Base-by-base conservation (phyloP, 2,888 invertebrate species). In the Phytoseiulus persimilis region DNA sequence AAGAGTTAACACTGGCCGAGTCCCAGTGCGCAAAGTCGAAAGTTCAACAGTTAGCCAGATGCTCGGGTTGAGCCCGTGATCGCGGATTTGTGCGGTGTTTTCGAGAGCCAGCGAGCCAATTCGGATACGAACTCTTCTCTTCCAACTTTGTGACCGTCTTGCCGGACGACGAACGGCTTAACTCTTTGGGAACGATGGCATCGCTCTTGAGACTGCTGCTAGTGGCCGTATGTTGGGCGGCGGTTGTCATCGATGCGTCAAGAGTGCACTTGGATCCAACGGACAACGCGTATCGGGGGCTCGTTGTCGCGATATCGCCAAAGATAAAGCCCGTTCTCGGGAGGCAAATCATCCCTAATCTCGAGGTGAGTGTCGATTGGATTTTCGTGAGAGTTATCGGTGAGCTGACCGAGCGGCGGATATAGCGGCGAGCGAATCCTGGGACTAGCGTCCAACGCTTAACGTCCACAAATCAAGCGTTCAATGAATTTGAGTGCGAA, bases 221-320 rank as follows among this genome's bases (percentile, higher is more conserved):
- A 28, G 65, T 65, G 65, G 28, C 65, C 65, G 65, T 65, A 65
- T 65, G 65, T 65, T 65, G 65, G 5, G 5, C 65, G 18, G 65
- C 65, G 28, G 65, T 65, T 65, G 65, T 65, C 65, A 65, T 65
- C 65, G 65, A 23, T 87, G 32, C 32, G n/a, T 87, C 87, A 5
- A 33, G 87, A 0, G 87, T 87, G 87, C 33, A 87, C 87, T 33
- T 87, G 39, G 87, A 87, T 32, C 33, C 87, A 39, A 87, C n/a
- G 11, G 87, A 87, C 33, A 87, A 87, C 32, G 87, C 87, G 39
- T 87, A 87, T 45, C 87, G 87, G 45, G 87, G 87, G 87, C 11
- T 87, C 32, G 87, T 87, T 87, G 33, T 87, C n/a, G 87, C 87
- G 2, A 33, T 87, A 2, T 87, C 87, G 32, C 87, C 87, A 33